Conservation (phyloP, 2,797 vertebrate genomes). For the Sorex maritimensis region DNA sequence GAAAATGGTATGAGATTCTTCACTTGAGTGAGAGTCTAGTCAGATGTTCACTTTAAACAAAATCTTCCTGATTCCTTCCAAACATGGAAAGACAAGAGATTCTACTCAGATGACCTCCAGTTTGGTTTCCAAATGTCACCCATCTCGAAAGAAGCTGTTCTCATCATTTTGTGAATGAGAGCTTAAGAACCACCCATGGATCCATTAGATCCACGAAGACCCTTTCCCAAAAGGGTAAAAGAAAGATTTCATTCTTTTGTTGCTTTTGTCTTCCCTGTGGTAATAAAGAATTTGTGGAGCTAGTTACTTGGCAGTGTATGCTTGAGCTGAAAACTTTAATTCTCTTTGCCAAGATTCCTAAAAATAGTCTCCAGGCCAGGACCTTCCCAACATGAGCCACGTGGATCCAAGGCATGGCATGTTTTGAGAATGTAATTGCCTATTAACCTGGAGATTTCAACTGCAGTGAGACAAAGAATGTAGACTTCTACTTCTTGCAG, state of each 20-base stretch:
- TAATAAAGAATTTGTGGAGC: constrained; percentile 75
- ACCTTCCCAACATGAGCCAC: constrained; percentile 58
- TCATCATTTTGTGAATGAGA: constrained; percentile 11
- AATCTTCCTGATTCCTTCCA: not conserved
- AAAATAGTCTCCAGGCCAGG: constrained; percentile 74
- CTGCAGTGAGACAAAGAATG: constrained; percentile 74
- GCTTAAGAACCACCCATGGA: not conserved
- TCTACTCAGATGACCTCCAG: not conserved
- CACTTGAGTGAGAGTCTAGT: constrained; percentile 16
- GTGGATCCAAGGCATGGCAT: constrained; percentile 19
- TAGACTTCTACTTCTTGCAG: constrained; percentile 63
- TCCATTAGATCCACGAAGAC: not conserved
- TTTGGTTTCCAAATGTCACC: not conserved
- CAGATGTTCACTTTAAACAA: constrained; percentile 24
- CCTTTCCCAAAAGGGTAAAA: constrained; percentile 71
- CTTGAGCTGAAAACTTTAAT: constrained; percentile 68
- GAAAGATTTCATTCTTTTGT: constrained; percentile 67
- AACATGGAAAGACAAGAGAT: constrained; percentile 9
- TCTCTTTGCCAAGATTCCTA: constrained; percentile 80
- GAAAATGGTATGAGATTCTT: not conserved
- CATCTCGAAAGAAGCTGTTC: not conserved
- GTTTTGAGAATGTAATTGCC: constrained; percentile 68
- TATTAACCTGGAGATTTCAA: constrained; percentile 77
- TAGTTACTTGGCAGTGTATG: constrained; percentile 68
- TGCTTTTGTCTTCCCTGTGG: constrained; percentile 33